Conservation (phyloP, 2,113 vertebrate species). For the Chelonoidis abingdonii region DNA sequence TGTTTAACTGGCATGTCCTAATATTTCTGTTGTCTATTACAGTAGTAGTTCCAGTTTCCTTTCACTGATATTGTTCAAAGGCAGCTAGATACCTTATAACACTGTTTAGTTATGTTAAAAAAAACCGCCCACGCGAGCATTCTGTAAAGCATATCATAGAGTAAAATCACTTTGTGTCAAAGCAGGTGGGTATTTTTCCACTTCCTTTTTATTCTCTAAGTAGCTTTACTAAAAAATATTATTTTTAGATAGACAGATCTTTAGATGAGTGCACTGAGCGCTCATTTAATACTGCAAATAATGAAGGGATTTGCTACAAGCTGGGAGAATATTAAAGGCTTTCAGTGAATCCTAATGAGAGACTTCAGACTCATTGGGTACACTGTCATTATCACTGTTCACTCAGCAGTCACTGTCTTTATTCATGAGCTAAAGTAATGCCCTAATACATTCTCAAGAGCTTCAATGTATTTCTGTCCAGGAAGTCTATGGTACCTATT, state of each 20-base stretch:
- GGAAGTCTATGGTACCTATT: background rate
- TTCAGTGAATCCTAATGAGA: conserved; percentile 25
- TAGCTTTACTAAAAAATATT: conserved; percentile 51
- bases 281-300: conserved; percentile 42
- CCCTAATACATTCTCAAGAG: conserved; percentile 41
- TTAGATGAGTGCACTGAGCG: conserved; percentile 45
- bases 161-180: conserved; percentile 41
- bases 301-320: conserved; percentile 32
- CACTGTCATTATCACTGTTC: background rate
- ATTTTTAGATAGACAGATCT: conserved; percentile 62
- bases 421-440: conserved; percentile 57
- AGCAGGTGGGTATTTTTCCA: background rate
- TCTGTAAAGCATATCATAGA: conserved; percentile 1
- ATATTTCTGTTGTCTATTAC: conserved; percentile 26
- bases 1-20: conserved; percentile 16
- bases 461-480: conserved; percentile 8
- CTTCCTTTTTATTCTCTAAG: conserved; percentile 35
- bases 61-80: background rate
- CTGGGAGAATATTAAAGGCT: conserved; percentile 41
- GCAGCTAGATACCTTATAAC: background rate
- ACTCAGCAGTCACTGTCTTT: conserved; percentile 31
- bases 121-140: background rate
- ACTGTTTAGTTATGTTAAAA: background rate
- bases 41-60: conserved; percentile 22
- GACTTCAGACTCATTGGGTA: conserved; percentile 9